Percentiles rank a stretch among this genome's conserved stretches.
Conservation (phyloP, 2,797 vertebrate species). For the Periophthalmus magnuspinnatus region DNA sequence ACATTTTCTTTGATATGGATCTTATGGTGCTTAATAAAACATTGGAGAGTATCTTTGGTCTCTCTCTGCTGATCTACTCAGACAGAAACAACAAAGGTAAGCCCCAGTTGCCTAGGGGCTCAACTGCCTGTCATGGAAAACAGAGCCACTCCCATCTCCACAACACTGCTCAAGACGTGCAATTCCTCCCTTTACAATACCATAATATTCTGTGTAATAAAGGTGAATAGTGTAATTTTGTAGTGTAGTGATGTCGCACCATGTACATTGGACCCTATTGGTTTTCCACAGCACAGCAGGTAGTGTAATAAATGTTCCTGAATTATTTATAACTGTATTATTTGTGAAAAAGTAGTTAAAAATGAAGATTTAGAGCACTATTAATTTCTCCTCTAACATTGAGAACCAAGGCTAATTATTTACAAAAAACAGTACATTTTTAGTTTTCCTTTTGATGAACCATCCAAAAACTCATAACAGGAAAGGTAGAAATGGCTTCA, state of each 20-base stretch:
- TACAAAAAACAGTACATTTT: not conserved
- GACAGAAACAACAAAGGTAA: conserved; percentile 55
- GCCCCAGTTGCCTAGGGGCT: conserved; percentile 26
- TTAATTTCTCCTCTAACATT: too few relatives aligned
- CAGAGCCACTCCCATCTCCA: conserved; percentile 25
- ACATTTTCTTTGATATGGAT: conserved; percentile 41
- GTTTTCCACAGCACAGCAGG: too few relatives aligned
- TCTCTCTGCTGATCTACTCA: conserved; percentile 29
- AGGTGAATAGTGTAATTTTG: not conserved
- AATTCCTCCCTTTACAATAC: not conserved
- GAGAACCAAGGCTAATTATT: not conserved
- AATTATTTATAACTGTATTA: too few relatives aligned
- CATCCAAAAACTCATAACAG: conserved; percentile 16
- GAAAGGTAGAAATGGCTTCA: conserved; percentile 40
- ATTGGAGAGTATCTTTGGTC: conserved; percentile 17
- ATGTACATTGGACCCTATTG: too few relatives aligned
- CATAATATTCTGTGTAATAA: not conserved
- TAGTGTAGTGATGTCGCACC: not conserved
- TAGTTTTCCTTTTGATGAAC: conserved; percentile 14
- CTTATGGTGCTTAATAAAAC: conserved; percentile 40
- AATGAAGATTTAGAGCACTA: too few relatives aligned
- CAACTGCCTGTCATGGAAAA: conserved; percentile 35
- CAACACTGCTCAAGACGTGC: conserved; percentile 5
- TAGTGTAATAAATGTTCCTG: too few relatives aligned
- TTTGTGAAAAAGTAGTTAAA: too few relatives aligned